A percentile compares a stretch with the other conserved stretches of the same genome.
Conservation (phyloP, 2,113 vertebrate genomes). For the Macrotus californicus region DNA sequence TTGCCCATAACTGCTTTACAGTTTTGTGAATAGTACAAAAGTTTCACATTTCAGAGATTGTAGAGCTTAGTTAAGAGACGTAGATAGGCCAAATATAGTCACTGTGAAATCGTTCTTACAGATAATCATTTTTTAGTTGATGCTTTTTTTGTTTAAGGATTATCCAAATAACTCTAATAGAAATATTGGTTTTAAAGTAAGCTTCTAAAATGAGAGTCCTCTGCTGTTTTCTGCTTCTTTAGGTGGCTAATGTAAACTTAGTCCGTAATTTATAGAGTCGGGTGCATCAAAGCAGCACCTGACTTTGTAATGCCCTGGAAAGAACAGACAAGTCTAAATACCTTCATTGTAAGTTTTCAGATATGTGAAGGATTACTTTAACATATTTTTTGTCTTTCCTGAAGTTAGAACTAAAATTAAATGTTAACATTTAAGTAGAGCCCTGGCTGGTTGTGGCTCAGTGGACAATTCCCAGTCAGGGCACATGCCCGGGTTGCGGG, state of each 20-base stretch:
- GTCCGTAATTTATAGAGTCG: not conserved
- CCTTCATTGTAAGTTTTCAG: not conserved
- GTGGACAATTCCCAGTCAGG: no score
- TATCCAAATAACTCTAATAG: not conserved
- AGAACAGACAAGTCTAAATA: not conserved
- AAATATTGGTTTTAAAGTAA: constrained; percentile 21
- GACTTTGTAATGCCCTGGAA: not conserved
- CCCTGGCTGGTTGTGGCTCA: no score
- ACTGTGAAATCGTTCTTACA: constrained; percentile 10
- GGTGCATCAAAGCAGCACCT: not conserved
- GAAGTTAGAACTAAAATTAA: not conserved
- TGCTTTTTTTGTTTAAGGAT: not conserved
- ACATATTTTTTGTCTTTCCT: not conserved
- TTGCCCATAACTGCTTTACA: not conserved
- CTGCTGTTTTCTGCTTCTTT: not conserved
- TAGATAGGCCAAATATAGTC: constrained; percentile 17
- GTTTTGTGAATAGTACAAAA: not conserved
- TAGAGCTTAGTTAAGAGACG: not conserved
- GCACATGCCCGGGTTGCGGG: no score
- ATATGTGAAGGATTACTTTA: not conserved
- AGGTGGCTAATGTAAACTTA: not conserved
- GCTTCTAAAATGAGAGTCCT: not conserved
- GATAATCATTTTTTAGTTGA: constrained; percentile 25
- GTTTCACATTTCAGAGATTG: not conserved
- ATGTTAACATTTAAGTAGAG: not conserved